These are phyloP conservation scores for Rhagonycha fulva DNA, from an alignment of 2,888 invertebrate species.

Conservation along the genomic window DNA sequence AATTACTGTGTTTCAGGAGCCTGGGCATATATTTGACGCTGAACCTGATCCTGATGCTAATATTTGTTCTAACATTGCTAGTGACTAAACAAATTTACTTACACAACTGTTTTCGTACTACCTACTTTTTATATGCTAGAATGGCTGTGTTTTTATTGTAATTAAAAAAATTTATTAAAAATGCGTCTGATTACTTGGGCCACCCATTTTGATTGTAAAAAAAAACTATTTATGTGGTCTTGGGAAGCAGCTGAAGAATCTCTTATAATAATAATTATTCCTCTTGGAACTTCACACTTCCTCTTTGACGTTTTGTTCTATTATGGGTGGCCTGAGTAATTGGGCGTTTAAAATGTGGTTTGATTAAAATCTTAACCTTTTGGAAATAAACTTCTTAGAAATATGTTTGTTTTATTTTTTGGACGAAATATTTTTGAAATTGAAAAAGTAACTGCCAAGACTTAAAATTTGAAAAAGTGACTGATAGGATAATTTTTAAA, in stretches of 20 bases:
- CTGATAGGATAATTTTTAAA: neutral
- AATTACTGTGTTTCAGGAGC: constrained; percentile 52
- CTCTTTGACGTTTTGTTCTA: neutral
- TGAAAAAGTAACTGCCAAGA: neutral
- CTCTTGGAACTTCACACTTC: neutral
- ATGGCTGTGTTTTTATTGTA: constrained; percentile 3
- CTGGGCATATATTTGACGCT: constrained; percentile 41
- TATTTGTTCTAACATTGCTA: constrained; percentile 23
- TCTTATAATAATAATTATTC: neutral
- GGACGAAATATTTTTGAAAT: neutral
- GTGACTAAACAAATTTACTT: constrained; percentile 7
- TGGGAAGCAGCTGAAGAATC: neutral
- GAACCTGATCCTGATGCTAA: constrained; percentile 30
- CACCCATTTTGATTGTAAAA: neutral
- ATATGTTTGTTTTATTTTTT: neutral
- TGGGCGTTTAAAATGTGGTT: neutral
- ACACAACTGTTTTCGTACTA: constrained; percentile 1
- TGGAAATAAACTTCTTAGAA: neutral
- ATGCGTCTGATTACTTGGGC: neutral
- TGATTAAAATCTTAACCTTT: neutral
- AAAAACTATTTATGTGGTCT: too few relatives aligned
- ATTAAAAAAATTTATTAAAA: neutral
- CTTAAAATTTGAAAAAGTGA: neutral
- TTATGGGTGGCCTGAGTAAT: neutral
- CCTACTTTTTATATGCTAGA: constrained; percentile 2